A percentile compares a stretch with the other conserved stretches of the same genome.
phyloP scores from a whole-genome alignment of 1,140 invertebrate species.

The Triops cancriformis region DNA sequence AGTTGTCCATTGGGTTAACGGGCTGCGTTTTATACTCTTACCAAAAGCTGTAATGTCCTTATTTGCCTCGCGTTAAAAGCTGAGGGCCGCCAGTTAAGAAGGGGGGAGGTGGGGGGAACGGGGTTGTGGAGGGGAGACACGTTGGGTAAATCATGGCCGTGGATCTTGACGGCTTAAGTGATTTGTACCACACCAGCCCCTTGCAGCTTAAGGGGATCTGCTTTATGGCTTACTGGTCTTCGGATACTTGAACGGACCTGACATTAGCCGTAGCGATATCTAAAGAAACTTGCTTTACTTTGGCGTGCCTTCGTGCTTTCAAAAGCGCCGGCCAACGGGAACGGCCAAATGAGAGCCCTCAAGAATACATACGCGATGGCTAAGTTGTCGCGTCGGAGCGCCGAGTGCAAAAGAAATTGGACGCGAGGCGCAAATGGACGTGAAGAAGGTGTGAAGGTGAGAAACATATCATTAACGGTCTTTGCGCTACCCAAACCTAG shows the following conservation, averaged over 20 bases:
- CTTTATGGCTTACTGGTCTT: constrained; percentile 13
- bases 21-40: constrained; percentile 9
- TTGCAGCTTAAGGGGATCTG: background rate
- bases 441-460: background rate
- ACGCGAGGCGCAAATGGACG: background rate
- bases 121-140: background rate
- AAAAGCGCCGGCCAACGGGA: background rate
- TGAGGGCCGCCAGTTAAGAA: background rate
- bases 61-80: constrained; percentile 5
- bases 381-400: constrained; percentile 1
- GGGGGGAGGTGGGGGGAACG: background rate
- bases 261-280: background rate
- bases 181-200: constrained; percentile 12
- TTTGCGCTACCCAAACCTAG: background rate
- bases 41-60: constrained; percentile 13
- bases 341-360: background rate
- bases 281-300: background rate
- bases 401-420: background rate
- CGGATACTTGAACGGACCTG: background rate
- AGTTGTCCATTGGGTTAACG: constrained; percentile 10
- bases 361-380: background rate
- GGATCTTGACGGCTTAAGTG: constrained; percentile 12
- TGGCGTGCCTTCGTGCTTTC: background rate
- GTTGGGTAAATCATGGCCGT: background rate
- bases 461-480: background rate